phyloP scores from a whole-genome alignment of 2,888 invertebrate genomes.

The Hydriomena furcata region DNA sequence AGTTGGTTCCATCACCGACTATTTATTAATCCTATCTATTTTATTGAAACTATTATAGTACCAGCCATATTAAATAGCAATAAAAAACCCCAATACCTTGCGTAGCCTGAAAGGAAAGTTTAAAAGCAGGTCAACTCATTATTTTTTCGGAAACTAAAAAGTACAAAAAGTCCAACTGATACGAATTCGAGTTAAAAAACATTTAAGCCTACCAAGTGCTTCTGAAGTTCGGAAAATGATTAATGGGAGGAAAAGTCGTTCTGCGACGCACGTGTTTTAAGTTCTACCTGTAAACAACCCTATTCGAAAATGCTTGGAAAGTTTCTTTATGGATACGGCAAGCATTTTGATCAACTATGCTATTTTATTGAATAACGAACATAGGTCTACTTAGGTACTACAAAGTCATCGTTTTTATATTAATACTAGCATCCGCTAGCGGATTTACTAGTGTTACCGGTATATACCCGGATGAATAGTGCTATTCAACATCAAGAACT shows the following conservation, averaged over 20 bases:
- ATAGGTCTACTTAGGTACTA: too few species aligned
- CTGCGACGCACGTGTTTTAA: constrained; percentile 36
- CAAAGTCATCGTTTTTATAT: too few species aligned
- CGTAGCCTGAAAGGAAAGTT: constrained; percentile 1
- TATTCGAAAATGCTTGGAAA: constrained; percentile 11
- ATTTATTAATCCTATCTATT: too few species aligned
- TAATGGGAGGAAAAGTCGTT: constrained; percentile 50
- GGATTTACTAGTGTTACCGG: too few species aligned
- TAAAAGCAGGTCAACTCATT: constrained; percentile 15
- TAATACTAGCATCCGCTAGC: too few species aligned
- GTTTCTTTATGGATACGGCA: neutral
- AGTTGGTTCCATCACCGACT: too few species aligned
- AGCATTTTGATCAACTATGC: too few species aligned
- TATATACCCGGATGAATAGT: too few species aligned
- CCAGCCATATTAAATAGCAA: too few species aligned
- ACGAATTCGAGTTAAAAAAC: constrained; percentile 25
- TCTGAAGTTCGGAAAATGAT: constrained; percentile 55
- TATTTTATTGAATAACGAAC: too few species aligned
- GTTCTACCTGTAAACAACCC: constrained; percentile 30
- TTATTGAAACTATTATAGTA: too few species aligned
- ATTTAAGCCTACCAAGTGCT: constrained; percentile 38
- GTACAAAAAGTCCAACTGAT: constrained; percentile 6
- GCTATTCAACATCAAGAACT: too few species aligned
- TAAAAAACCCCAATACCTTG: neutral
- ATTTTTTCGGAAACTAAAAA: constrained; percentile 16